These are phyloP conservation scores for Noctua comes DNA, from an alignment of 2,888 invertebrate genomes.

Conservation along the genomic window DNA sequence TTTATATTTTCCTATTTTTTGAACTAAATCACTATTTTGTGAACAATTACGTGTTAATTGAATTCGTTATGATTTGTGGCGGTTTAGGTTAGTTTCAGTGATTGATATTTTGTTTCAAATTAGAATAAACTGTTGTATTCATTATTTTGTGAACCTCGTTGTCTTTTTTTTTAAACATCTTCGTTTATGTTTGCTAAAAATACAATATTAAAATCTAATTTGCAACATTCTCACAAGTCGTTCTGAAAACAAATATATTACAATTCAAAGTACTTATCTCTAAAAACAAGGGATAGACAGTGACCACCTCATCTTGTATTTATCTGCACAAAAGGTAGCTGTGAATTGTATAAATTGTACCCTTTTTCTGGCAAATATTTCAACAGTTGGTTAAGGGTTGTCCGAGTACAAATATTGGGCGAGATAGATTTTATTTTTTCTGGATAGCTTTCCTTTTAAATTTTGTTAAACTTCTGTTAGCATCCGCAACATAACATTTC, in stretches of 20 bases:
- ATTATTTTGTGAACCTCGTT: no score
- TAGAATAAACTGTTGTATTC: no score
- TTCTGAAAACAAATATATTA: not conserved
- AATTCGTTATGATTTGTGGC: no score
- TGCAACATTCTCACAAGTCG: not conserved
- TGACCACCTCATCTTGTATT: constrained; percentile 39
- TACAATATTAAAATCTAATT: constrained; percentile 5
- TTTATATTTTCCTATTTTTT: no score
- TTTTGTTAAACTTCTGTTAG: not conserved
- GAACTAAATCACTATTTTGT: no score
- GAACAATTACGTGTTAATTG: no score
- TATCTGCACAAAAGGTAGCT: constrained; percentile 1
- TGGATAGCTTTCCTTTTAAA: not conserved
- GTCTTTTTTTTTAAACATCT: no score
- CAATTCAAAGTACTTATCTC: constrained; percentile 14
- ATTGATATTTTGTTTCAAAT: no score
- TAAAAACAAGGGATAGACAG: constrained; percentile 3
- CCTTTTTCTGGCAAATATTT: constrained; percentile 39
- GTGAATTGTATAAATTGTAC: constrained; percentile 29
- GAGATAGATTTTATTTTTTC: not conserved
- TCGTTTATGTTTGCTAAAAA: no score
- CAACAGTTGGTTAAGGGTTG: constrained; percentile 17
- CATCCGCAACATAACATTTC: no score
- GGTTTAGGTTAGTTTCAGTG: no score
- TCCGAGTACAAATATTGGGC: not conserved